Conservation (phyloP, 2,113 vertebrate species). For the Nothobranchius kuhntae region DNA sequence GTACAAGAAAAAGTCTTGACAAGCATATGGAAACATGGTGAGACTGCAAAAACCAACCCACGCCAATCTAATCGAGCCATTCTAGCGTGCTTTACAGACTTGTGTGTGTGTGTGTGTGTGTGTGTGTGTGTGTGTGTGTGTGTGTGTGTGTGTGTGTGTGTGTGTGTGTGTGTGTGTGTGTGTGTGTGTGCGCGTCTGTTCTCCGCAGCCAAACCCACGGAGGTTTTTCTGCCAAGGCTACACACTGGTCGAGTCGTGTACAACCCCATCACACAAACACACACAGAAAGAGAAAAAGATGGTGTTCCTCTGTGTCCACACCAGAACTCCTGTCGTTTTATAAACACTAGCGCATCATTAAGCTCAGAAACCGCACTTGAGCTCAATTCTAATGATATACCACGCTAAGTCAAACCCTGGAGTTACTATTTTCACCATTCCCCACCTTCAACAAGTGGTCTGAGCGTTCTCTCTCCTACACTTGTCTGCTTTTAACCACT, state of each 20-base stretch:
- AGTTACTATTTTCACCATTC: conserved; percentile 39
- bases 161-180: conserved; percentile 19
- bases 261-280: conserved; percentile 25
- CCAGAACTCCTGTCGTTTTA: conserved; percentile 58
- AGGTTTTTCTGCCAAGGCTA: conserved; percentile 56
- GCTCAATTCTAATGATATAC: conserved; percentile 47
- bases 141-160: conserved; percentile 38
- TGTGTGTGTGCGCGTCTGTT: conserved; percentile 24
- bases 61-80: conserved; percentile 62
- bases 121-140: conserved; percentile 38
- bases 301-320: conserved; percentile 46
- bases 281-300: conserved; percentile 31
- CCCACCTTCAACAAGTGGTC: conserved; percentile 60
- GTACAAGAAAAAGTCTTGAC: conserved; percentile 46
- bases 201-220: conserved; percentile 61
- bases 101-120: conserved; percentile 36
- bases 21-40: conserved; percentile 62
- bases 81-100: conserved; percentile 32
- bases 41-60: conserved; percentile 47
- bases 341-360: conserved; percentile 61
- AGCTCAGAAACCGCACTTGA: conserved; percentile 32
- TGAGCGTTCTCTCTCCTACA: conserved; percentile 14
- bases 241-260: conserved; percentile 52
- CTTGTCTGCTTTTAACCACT: conserved; percentile 11
- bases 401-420: conserved; percentile 17